Base-by-base conservation (phyloP, 2,888 invertebrate species). In the Anthophora plumipes region DNA sequence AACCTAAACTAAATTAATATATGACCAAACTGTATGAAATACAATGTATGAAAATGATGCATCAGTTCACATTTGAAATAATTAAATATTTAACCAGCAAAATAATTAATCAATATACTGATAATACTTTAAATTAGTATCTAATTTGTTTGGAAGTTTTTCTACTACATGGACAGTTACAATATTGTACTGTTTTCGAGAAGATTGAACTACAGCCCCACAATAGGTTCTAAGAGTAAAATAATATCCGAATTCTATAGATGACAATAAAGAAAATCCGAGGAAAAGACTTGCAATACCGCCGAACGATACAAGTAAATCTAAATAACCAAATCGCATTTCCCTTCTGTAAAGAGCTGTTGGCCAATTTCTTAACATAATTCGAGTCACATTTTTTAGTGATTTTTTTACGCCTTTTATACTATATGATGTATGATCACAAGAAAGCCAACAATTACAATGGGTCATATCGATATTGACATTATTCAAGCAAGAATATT, bases 321-420 rank as follows among this genome's bases (percentile, higher is more conserved):
- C 97, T 0, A 97, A 96, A 97, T 97, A 97, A 72, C 97, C 97
- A 91, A 97, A 97, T 55, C 97, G 94, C 22, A 97, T 97, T 92
- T 97, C 97, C 43, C 97, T 95, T 90, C 96, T 97, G 91, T 96
- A 97, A 5, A 96, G 94, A 39, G 97, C 96, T 95, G 96, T 95
- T 0, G 96, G 96, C 97, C 97, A 97, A 0, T 39, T 54, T 9
- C 39, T 59, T 12, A 90, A 70, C 0, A 39, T 22, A 41, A 90
- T 80, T n/a, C 50, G 66, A 50, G 12, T 67, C 5, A 55, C 39
- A 4, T 60, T 59, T 22, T 43, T 22, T 0, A 1, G 1, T 82
- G 94, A 95, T 95, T 95, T 0, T 11, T 12, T 39, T 22, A 97
- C 94, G 91, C 96, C 96, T 89, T 96, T 96, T 6, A 97, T 95